Conservation (phyloP, 2,888 invertebrate genomes). For the Masnerella sp. region DNA sequence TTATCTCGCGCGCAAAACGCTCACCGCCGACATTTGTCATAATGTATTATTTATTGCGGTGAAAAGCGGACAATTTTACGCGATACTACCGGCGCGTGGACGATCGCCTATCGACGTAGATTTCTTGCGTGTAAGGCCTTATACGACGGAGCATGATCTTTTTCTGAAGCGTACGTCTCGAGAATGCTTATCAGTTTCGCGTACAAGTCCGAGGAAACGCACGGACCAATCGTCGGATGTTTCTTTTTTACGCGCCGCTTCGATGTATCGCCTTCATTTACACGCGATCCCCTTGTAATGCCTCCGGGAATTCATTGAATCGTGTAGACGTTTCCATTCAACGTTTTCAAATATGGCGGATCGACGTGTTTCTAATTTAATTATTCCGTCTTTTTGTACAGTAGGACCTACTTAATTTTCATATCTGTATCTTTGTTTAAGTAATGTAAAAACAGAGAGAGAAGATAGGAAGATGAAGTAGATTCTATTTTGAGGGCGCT, state of each 20-base stretch:
- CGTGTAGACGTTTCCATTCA: conserved; percentile 28
- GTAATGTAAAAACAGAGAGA: too few species aligned
- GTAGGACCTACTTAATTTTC: too few species aligned
- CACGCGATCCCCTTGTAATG: conserved; percentile 31
- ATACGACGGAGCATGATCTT: conserved; percentile 32
- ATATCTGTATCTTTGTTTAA: too few species aligned
- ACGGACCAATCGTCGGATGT: conserved; percentile 24
- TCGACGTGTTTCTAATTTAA: conserved; percentile 23
- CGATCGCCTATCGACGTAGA: conserved; percentile 14
- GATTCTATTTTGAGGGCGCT: too few species aligned
- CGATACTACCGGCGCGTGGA: conserved; percentile 45
- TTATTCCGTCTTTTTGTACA: conserved; percentile 4
- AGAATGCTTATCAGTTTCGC: conserved; percentile 43
- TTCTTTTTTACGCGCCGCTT: conserved; percentile 31
- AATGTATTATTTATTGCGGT: conserved; percentile 50
- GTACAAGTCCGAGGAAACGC: conserved; percentile 18
- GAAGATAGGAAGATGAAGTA: too few species aligned
- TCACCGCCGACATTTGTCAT: conserved; percentile 24
- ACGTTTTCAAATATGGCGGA: conserved; percentile 14
- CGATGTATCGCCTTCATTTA: conserved; percentile 45
- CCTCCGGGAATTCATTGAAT: conserved; percentile 24
- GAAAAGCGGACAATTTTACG: conserved; percentile 18
- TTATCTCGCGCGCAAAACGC: conserved; percentile 28
- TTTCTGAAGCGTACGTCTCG: conserved; percentile 30
- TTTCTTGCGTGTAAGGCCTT: conserved; percentile 38